phyloP scores from a whole-genome alignment of 1,140 invertebrate genomes.

The Aphis craccivora region DNA sequence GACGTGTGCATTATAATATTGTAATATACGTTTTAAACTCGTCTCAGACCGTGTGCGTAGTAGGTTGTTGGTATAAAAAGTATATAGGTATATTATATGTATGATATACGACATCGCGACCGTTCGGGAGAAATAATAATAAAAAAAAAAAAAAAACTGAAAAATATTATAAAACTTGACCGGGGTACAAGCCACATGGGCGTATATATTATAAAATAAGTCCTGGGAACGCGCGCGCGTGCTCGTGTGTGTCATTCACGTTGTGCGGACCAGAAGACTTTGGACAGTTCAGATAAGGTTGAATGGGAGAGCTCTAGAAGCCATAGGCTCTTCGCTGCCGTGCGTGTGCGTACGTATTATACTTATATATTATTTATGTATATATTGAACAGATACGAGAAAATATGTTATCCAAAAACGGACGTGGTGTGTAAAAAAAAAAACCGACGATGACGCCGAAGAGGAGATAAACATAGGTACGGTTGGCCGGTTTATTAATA shows the following conservation, averaged over 20 bases:
- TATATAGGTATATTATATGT: neutral
- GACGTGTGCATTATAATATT: conserved; percentile 48
- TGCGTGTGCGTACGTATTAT: neutral
- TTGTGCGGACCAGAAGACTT: neutral
- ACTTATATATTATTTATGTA: too few species aligned
- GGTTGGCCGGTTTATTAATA: neutral
- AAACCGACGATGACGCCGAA: conserved; percentile 27
- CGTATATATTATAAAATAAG: neutral
- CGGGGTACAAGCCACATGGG: neutral
- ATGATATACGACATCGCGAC: neutral
- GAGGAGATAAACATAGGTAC: neutral
- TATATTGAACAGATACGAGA: neutral
- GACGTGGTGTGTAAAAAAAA: neutral
- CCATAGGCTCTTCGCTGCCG: neutral
- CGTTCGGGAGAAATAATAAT: neutral
- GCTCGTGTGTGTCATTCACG: conserved; percentile 31
- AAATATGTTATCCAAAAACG: conserved; percentile 37
- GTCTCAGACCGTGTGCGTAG: conserved; percentile 15
- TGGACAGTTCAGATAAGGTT: conserved; percentile 50
- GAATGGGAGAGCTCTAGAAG: conserved; percentile 33
- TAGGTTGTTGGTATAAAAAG: neutral
- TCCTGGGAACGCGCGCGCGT: conserved; percentile 18
- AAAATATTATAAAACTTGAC: conserved; percentile 31
- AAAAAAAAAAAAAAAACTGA: conserved; percentile 8
- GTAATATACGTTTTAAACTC: conserved; percentile 39